phyloP scores from a whole-genome alignment of 2,888 invertebrate genomes.

The Xanthia togata region DNA sequence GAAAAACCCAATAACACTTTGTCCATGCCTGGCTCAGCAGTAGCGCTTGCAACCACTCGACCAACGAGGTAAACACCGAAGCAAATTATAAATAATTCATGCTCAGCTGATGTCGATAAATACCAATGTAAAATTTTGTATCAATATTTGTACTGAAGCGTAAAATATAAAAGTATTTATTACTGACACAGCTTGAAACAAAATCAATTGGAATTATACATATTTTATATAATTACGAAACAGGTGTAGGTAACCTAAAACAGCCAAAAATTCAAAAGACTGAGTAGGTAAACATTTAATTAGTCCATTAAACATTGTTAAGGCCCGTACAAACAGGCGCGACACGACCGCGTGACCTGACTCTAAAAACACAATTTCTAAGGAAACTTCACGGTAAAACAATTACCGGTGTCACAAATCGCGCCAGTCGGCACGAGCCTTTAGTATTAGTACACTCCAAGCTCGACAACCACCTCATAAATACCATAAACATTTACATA shows the following conservation, averaged over 20 bases:
- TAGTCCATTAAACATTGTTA: constrained; percentile 46
- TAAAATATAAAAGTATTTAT: background rate
- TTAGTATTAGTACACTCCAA: constrained; percentile 67
- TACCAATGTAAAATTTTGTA: background rate
- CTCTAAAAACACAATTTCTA: too few species aligned
- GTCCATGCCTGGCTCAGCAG: too few species aligned
- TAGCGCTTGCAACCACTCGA: too few species aligned
- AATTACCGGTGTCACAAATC: too few species aligned
- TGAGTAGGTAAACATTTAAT: constrained; percentile 10
- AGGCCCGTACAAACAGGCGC: too few species aligned
- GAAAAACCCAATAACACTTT: too few species aligned
- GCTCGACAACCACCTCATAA: constrained; percentile 67
- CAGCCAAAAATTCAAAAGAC: background rate
- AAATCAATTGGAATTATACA: background rate
- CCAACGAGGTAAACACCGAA: background rate
- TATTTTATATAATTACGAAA: background rate
- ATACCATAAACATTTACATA: constrained; percentile 22
- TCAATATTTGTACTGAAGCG: constrained; percentile 5
- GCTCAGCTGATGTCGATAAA: background rate
- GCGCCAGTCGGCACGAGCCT: too few species aligned
- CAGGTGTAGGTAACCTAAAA: background rate
- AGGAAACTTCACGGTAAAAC: too few species aligned
- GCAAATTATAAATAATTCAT: background rate
- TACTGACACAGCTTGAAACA: background rate
- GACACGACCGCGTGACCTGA: too few species aligned